Evolutionary conservation across 2,797 vertebrate genomes (phyloP).

Genomic region (Spinibarbus caldwelli): DNA sequence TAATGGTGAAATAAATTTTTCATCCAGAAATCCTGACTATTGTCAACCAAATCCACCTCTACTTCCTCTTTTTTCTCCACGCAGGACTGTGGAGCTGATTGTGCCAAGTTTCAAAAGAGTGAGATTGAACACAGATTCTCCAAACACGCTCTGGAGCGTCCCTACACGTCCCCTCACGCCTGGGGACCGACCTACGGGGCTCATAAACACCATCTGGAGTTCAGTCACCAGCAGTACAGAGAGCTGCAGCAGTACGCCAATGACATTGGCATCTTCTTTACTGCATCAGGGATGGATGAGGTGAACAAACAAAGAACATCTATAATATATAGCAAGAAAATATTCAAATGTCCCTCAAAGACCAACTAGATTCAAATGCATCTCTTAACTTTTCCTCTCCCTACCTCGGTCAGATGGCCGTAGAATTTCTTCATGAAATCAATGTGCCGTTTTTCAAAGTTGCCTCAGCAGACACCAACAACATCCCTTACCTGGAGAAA

Average conservation of each 20-base stretch:
- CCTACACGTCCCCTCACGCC: slow-evolving; percentile 72
- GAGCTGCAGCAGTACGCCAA: slow-evolving; percentile 87
- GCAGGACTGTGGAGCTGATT: slow-evolving; percentile 91
- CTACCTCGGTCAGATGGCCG: slow-evolving; percentile 84
- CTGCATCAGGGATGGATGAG: slow-evolving; percentile 97
- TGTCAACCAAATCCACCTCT: background rate
- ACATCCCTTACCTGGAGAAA: slow-evolving; percentile 92
- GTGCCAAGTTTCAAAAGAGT: slow-evolving; percentile 95
- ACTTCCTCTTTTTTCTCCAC: background rate
- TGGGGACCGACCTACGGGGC: slow-evolving; percentile 90
- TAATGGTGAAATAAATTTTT: no score
- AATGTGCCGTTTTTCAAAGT: slow-evolving; percentile 97
- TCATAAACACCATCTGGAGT: slow-evolving; percentile 92
- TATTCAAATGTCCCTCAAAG: background rate
- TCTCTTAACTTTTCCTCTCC: background rate
- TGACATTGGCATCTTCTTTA: slow-evolving; percentile 93
- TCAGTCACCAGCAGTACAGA: slow-evolving; percentile 89
- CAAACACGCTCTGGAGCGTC: slow-evolving; percentile 71
- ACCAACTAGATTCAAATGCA: background rate
- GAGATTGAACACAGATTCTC: slow-evolving; percentile 84
- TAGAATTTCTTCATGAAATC: slow-evolving; percentile 92
- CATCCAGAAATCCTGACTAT: no score
- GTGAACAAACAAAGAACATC: slow-evolving; percentile 67
- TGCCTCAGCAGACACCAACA: slow-evolving; percentile 94
- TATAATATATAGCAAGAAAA: background rate